Evolutionary conservation across 2,113 vertebrate species (phyloP).

Genomic region (Crotalus tigris): DNA sequence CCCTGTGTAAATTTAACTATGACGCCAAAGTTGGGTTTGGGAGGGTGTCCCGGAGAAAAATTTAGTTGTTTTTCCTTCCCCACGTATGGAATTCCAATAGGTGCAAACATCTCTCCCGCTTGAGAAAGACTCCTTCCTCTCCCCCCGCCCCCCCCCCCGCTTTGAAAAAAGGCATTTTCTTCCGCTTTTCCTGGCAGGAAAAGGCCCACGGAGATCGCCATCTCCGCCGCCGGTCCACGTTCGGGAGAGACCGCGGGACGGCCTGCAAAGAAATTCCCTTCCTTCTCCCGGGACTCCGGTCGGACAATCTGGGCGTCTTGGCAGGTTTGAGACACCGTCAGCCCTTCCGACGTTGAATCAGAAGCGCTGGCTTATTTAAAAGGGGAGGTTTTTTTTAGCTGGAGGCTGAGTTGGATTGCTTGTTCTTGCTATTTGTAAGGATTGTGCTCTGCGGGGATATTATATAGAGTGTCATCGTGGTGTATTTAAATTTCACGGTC

Average conservation of each 20-base stretch:
- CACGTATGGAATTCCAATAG: background rate
- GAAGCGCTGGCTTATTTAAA: background rate
- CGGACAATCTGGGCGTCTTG: background rate
- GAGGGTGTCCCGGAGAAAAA: background rate
- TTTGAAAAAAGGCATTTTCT: background rate
- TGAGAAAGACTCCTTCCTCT: background rate
- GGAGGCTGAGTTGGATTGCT: background rate
- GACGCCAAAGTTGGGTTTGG: background rate
- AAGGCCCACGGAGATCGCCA: background rate
- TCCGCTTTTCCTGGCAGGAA: background rate
- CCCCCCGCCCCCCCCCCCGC: background rate
- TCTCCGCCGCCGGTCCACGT: background rate
- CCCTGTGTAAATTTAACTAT: background rate
- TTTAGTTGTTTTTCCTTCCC: background rate
- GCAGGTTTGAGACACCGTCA: background rate
- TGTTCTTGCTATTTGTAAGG: background rate
- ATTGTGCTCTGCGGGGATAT: background rate
- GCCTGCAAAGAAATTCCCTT: no score
- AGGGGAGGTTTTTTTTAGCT: background rate
- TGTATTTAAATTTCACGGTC: background rate
- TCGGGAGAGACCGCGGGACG: background rate
- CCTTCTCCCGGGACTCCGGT: background rate
- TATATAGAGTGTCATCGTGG: background rate
- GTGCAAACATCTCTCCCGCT: background rate
- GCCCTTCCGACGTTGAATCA: background rate